These are phyloP conservation scores for Hydrotaea diabolus DNA, from an alignment of 2,888 invertebrate species.

Conservation along the genomic window DNA sequence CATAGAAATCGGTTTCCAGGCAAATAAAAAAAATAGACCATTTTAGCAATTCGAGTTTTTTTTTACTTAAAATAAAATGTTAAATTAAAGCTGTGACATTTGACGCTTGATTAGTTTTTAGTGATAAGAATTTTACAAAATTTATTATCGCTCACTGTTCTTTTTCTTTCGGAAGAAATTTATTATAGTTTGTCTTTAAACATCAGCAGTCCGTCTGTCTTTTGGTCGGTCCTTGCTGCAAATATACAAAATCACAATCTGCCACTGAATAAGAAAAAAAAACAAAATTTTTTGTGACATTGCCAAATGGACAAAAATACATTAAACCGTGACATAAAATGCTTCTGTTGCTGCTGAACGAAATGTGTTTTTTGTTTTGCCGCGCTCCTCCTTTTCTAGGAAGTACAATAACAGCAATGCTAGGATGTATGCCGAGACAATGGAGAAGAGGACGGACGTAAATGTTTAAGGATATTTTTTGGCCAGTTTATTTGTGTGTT, in stretches of 20 bases:
- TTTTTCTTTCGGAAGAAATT: not conserved
- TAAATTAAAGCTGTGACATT: not conserved
- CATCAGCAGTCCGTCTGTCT: not conserved
- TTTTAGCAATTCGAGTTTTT: no score
- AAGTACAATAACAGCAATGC: not conserved
- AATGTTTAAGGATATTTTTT: not conserved
- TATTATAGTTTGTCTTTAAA: slow-evolving; percentile 11
- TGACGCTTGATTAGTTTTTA: not conserved
- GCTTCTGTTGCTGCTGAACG: not conserved
- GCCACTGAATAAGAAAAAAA: not conserved
- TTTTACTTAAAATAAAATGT: not conserved
- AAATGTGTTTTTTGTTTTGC: not conserved
- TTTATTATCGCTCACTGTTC: not conserved
- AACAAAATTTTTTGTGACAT: slow-evolving; percentile 10
- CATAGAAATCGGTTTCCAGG: no score
- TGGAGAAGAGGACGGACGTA: not conserved
- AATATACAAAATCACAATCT: not conserved
- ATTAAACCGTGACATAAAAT: slow-evolving; percentile 1
- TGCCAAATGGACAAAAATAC: slow-evolving; percentile 1
- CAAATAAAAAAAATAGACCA: no score
- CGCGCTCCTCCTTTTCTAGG: no score
- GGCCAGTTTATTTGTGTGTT: not conserved
- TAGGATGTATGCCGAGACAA: not conserved
- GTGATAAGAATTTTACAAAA: not conserved
- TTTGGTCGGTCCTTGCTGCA: not conserved